phyloP scores from a whole-genome alignment of 2,888 invertebrate genomes.

The Actias luna region DNA sequence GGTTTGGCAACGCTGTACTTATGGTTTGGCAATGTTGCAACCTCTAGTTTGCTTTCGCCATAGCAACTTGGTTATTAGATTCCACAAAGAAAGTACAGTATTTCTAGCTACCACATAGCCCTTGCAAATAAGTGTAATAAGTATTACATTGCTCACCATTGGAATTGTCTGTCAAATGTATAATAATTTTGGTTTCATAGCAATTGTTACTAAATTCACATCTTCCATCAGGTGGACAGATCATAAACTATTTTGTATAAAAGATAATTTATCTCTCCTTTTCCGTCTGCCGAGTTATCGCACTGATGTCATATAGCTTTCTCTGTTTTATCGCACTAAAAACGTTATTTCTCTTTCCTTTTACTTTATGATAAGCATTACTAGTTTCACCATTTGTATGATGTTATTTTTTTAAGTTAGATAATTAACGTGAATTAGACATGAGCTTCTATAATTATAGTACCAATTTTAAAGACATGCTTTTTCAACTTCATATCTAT shows the following conservation, averaged over 20 bases:
- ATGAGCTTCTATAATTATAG: background rate
- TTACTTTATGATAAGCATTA: constrained; percentile 13
- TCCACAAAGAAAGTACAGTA: background rate
- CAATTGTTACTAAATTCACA: background rate
- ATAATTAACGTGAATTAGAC: background rate
- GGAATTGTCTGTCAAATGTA: background rate
- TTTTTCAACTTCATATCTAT: background rate
- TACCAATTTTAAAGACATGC: background rate
- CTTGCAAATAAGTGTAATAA: background rate
- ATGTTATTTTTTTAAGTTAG: background rate
- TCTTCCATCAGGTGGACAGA: no score
- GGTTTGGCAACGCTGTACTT: background rate
- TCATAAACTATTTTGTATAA: background rate
- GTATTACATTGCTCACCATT: background rate
- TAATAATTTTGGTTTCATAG: background rate
- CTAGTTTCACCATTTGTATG: background rate
- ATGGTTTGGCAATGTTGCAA: background rate
- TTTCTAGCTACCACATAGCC: background rate
- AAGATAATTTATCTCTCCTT: background rate
- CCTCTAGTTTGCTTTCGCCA: background rate
- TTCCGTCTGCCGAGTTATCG: background rate
- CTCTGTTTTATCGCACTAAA: constrained; percentile 5
- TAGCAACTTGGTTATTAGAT: background rate
- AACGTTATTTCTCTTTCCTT: constrained; percentile 20
- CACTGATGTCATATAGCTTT: background rate